phyloP scores from a whole-genome alignment of 2,888 invertebrate genomes.

The Oscheius sp. region DNA sequence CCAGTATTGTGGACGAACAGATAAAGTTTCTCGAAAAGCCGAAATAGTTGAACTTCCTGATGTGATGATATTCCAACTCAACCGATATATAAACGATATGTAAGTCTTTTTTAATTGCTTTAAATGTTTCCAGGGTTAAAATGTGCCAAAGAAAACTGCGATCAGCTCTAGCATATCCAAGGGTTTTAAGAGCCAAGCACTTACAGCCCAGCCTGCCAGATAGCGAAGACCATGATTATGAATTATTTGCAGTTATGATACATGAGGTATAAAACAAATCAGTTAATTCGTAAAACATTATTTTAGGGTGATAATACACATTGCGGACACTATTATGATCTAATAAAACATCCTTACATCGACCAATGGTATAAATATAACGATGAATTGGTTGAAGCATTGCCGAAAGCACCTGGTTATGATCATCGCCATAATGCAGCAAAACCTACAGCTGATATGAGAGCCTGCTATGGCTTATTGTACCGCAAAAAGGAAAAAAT shows the following conservation, averaged over 20 bases:
- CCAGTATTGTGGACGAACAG: slow-evolving; percentile 47
- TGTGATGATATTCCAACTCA: slow-evolving; percentile 63
- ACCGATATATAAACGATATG: slow-evolving; percentile 59
- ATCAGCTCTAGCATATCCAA: slow-evolving; percentile 56
- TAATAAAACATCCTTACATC: slow-evolving; percentile 74
- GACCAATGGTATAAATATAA: slow-evolving; percentile 78
- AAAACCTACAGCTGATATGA: slow-evolving; percentile 26
- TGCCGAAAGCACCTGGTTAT: slow-evolving; percentile 46
- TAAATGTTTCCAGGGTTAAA: neutral
- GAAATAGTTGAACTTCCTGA: slow-evolving; percentile 56
- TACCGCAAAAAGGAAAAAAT: slow-evolving; percentile 29
- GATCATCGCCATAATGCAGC: slow-evolving; percentile 5
- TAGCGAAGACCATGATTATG: slow-evolving; percentile 71
- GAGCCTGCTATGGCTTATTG: slow-evolving; percentile 37
- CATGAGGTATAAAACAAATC: slow-evolving; percentile 72
- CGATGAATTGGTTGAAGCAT: slow-evolving; percentile 71
- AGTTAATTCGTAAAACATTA: neutral
- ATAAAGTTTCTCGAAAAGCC: slow-evolving; percentile 36
- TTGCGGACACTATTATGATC: slow-evolving; percentile 78
- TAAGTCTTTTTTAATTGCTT: slow-evolving; percentile 16
- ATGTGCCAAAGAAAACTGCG: neutral
- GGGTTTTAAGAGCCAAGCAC: slow-evolving; percentile 30
- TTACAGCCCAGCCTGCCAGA: slow-evolving; percentile 14
- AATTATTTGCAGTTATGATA: slow-evolving; percentile 77
- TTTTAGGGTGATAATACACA: slow-evolving; percentile 76